Evolutionary conservation across 2,113 vertebrate species (phyloP).

Genomic region (Petroica traversi): DNA sequence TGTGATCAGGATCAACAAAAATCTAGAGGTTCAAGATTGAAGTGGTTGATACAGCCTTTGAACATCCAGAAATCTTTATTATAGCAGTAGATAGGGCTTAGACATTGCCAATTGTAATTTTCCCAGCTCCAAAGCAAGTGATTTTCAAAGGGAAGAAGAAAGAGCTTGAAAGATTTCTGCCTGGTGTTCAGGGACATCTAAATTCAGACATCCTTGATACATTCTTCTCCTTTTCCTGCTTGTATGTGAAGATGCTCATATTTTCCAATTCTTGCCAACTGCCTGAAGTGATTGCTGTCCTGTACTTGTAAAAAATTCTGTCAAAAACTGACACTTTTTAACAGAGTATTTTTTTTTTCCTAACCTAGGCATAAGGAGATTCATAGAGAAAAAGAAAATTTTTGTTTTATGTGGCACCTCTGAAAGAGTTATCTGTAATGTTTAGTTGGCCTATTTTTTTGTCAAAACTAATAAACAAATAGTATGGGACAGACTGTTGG

Average conservation of each 20-base stretch:
- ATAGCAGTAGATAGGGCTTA: background rate
- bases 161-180: background rate
- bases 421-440: background rate
- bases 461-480: background rate
- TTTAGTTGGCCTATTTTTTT: background rate
- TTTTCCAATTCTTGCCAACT: background rate
- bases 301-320: background rate
- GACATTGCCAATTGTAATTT: background rate
- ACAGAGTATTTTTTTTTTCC: background rate
- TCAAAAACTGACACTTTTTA: background rate
- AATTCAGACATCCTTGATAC: background rate
- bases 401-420: background rate
- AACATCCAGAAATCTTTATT: background rate
- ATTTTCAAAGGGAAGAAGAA: background rate
- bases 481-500: background rate
- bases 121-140: background rate
- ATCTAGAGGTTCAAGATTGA: background rate
- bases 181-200: background rate
- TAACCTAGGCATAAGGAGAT: background rate
- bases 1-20: background rate
- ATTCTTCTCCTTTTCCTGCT: background rate
- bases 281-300: background rate
- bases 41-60: background rate
- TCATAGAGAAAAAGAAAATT: background rate
- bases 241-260: rapidly evolving